Percentiles rank a stretch among this genome's conserved stretches.
phyloP scores from a whole-genome alignment of 2,888 invertebrate species.

The Tetragnatha montana region DNA sequence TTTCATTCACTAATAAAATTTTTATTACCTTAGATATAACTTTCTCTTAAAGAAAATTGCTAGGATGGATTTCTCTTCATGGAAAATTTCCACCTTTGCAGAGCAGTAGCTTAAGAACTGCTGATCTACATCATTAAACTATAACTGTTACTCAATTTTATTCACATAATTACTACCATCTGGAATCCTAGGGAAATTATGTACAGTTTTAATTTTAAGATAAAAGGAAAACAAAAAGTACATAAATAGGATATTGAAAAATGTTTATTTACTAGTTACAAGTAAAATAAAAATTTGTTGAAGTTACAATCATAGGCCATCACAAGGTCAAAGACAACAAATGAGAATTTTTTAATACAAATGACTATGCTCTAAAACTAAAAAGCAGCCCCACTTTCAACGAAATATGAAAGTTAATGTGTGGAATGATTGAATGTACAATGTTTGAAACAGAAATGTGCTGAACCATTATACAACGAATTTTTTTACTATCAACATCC shows the following conservation, averaged over 20 bases:
- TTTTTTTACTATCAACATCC: neutral
- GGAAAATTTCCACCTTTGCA: too few species aligned
- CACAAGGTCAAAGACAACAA: constrained; percentile 41
- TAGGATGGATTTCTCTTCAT: too few species aligned
- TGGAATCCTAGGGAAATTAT: too few species aligned
- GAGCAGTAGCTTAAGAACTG: too few species aligned
- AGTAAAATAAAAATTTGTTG: constrained; percentile 49
- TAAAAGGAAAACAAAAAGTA: constrained; percentile 11
- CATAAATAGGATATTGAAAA: constrained; percentile 29
- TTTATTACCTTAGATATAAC: too few species aligned
- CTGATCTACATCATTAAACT: too few species aligned
- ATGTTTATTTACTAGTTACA: constrained; percentile 65
- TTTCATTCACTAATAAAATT: too few species aligned
- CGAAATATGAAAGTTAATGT: constrained; percentile 5
- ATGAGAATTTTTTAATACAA: constrained; percentile 4
- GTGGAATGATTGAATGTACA: constrained; percentile 51
- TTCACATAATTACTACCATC: too few species aligned
- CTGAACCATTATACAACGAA: neutral
- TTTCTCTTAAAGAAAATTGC: too few species aligned
- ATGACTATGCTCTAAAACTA: neutral
- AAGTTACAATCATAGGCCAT: constrained; percentile 41
- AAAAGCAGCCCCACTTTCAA: constrained; percentile 24
- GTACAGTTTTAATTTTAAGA: neutral
- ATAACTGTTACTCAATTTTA: too few species aligned
- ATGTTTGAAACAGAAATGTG: constrained; percentile 16